A percentile compares a stretch with the other conserved stretches of the same genome.
phyloP scores from a whole-genome alignment of 2,797 vertebrate species.

The Sebastes hubbsi region DNA sequence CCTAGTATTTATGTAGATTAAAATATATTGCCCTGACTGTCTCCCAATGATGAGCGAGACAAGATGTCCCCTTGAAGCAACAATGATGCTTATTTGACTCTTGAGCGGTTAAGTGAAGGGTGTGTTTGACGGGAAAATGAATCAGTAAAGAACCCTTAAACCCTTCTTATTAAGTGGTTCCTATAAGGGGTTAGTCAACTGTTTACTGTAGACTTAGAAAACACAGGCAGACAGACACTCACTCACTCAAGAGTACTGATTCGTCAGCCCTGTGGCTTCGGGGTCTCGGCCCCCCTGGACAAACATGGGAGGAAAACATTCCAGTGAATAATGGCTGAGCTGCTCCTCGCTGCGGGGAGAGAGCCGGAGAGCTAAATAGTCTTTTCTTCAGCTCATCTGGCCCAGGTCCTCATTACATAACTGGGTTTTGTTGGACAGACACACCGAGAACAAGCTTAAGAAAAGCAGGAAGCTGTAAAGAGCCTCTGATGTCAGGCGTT shows the following conservation, averaged over 20 bases:
- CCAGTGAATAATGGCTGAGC: constrained; percentile 61
- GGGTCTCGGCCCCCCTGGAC: constrained; percentile 40
- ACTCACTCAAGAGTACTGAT: constrained; percentile 18
- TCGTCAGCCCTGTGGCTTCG: constrained; percentile 18
- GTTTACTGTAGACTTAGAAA: constrained; percentile 42
- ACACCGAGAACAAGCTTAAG: constrained; percentile 38
- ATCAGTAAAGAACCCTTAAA: neutral
- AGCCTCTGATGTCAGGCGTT: constrained; percentile 45
- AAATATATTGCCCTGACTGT: neutral
- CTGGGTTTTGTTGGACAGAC: constrained; percentile 49
- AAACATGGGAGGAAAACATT: constrained; percentile 67
- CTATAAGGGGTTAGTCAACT: constrained; percentile 33
- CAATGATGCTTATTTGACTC: neutral
- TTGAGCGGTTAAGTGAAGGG: neutral
- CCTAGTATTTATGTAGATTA: neutral
- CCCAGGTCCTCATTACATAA: constrained; percentile 70
- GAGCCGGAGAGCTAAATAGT: constrained; percentile 58
- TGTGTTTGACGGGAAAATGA: neutral
- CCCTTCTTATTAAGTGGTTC: constrained; percentile 5
- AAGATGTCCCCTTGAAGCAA: neutral
- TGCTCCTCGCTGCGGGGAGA: constrained; percentile 45
- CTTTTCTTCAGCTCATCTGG: constrained; percentile 67
- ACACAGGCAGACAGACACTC: constrained; percentile 15
- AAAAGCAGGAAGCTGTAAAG: constrained; percentile 24
- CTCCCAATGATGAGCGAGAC: neutral